Percentiles rank a stretch among this genome's conserved stretches.
Evolutionary conservation across 1,140 invertebrate genomes (phyloP).

Genomic region (Platorchestia sp.): DNA sequence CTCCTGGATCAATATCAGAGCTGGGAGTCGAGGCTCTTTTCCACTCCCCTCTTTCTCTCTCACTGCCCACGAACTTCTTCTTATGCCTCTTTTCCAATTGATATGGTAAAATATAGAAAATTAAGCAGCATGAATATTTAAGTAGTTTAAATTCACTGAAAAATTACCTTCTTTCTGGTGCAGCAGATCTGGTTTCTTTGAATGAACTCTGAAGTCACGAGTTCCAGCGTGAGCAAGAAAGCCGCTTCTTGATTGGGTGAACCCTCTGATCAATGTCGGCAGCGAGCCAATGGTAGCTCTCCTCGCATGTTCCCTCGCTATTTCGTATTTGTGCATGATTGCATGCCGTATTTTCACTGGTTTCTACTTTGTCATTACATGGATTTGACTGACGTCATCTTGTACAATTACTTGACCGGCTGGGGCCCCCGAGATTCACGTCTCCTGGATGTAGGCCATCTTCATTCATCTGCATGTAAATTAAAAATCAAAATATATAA

Average conservation of each 20-base stretch:
- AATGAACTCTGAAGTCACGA: slow-evolving; percentile 42
- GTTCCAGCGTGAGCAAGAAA: not conserved
- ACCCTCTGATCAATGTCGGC: slow-evolving; percentile 1
- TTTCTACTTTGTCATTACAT: slow-evolving; percentile 3
- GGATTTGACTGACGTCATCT: not conserved
- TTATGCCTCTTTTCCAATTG: not conserved
- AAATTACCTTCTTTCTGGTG: not conserved
- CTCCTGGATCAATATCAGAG: slow-evolving; percentile 47
- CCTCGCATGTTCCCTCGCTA: slow-evolving; percentile 24
- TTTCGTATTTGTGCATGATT: slow-evolving; percentile 31
- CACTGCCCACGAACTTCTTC: not conserved
- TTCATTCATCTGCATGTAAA: not conserved
- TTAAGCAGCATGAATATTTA: not conserved
- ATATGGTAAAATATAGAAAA: not conserved
- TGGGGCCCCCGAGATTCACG: not conserved
- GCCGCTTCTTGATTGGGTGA: slow-evolving; percentile 3
- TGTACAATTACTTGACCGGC: not conserved
- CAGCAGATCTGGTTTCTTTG: not conserved
- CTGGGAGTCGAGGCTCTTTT: not conserved
- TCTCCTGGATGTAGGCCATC: not conserved
- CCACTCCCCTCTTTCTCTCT: slow-evolving; percentile 16
- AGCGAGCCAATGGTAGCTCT: not conserved
- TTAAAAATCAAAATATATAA: not conserved
- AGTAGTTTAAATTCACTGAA: not conserved
- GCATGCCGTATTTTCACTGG: not conserved